These are phyloP conservation scores for Pantherophis alleghaniensis DNA, from an alignment of 2,797 vertebrate species.

Conservation along the genomic window DNA sequence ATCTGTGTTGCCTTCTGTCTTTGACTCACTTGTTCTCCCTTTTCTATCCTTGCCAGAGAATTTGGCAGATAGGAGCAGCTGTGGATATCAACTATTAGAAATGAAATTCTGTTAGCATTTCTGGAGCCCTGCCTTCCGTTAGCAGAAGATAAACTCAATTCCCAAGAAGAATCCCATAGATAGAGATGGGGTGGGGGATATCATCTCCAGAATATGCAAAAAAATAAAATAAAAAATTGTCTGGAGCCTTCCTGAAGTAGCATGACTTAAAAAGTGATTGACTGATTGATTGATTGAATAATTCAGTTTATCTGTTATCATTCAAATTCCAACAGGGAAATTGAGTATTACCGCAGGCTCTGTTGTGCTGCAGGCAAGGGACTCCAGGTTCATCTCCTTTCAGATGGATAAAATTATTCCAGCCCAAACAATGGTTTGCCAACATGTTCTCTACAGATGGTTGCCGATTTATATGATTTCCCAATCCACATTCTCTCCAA, in stretches of 20 bases:
- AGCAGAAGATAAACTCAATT: background rate
- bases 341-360: background rate
- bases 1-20: background rate
- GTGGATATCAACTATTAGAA: background rate
- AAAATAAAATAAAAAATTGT: background rate
- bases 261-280: background rate
- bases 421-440: background rate
- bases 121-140: background rate
- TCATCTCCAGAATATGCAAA: background rate
- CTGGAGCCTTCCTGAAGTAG: background rate
- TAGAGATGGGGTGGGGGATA: background rate
- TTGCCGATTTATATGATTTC: background rate
- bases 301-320: background rate
- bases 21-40: background rate
- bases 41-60: background rate
- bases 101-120: background rate
- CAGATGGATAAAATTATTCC: slow-evolving; percentile 14
- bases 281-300: background rate
- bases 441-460: background rate
- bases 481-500: background rate
- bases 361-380: background rate
- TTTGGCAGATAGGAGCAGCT: background rate
- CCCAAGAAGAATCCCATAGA: background rate
- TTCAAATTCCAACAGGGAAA: background rate
- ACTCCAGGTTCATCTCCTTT: background rate